phyloP scores from a whole-genome alignment of 2,888 invertebrate genomes.

The Archaeoteleia sp. region DNA sequence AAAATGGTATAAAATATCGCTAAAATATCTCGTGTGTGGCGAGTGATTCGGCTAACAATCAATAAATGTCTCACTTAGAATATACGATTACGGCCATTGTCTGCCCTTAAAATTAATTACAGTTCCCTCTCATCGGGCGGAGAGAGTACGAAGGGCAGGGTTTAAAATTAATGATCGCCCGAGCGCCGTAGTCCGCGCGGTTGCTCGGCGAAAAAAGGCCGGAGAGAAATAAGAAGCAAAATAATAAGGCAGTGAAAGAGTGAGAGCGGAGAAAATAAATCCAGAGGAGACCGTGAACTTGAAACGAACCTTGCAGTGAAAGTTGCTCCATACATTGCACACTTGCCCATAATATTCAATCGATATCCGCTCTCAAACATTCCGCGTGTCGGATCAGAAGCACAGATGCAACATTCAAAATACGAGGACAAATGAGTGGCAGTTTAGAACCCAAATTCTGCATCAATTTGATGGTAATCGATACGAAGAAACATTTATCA shows the following conservation, averaged over 20 bases:
- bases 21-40: constrained; percentile 29
- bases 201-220: background rate
- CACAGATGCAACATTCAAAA: constrained; percentile 17
- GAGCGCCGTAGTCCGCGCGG: background rate
- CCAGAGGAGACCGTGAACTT: constrained; percentile 42
- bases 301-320: constrained; percentile 44
- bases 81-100: constrained; percentile 41
- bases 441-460: too few species aligned
- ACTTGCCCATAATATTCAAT: constrained; percentile 26
- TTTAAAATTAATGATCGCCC: constrained; percentile 29
- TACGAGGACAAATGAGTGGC: constrained; percentile 39
- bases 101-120: constrained; percentile 42
- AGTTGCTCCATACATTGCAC: constrained; percentile 27
- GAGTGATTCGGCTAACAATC: constrained; percentile 29
- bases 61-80: constrained; percentile 35
- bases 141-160: constrained; percentile 16
- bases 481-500: too few species aligned
- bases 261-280: constrained; percentile 35
- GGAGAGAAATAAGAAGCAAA: constrained; percentile 13
- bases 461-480: too few species aligned
- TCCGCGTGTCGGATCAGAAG: constrained; percentile 3
- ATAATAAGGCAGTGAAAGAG: constrained; percentile 22
- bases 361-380: constrained; percentile 23
- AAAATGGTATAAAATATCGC: constrained; percentile 16
- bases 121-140: constrained; percentile 6